Percentiles rank a stretch among this genome's conserved stretches.
phyloP scores from a whole-genome alignment of 2,113 vertebrate genomes.

The Gymnogyps californianus region DNA sequence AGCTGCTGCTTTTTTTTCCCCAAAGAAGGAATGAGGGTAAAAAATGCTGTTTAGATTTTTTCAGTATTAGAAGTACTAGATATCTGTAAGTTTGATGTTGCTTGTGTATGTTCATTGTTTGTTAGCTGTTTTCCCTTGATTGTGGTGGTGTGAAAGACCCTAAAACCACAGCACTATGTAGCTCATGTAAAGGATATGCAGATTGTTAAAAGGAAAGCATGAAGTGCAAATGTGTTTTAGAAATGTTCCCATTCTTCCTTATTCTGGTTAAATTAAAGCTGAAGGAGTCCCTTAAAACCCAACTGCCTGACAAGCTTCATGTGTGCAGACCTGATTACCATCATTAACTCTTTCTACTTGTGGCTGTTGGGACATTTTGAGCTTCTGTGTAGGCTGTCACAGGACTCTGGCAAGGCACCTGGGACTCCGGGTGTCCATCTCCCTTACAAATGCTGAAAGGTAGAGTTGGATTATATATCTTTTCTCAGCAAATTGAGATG shows the following conservation, averaged over 20 bases:
- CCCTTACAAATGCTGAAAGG: background rate
- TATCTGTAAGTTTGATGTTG: background rate
- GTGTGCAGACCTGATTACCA: background rate
- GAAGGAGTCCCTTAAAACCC: background rate
- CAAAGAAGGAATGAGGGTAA: background rate
- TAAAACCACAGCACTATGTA: rapidly evolving
- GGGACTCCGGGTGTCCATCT: background rate
- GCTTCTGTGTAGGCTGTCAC: background rate
- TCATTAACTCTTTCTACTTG: background rate
- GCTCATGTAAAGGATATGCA: rapidly evolving
- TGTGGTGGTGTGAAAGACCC: background rate
- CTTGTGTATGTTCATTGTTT: background rate
- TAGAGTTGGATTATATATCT: background rate
- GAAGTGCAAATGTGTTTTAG: background rate
- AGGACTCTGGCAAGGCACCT: background rate
- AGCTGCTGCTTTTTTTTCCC: background rate
- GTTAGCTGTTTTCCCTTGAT: background rate
- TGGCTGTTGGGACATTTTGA: background rate
- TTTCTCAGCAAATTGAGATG: background rate
- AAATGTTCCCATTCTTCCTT: background rate
- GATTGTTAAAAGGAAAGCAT: background rate
- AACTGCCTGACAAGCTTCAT: background rate
- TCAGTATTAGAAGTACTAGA: background rate
- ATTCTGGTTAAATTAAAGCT: background rate
- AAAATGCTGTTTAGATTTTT: background rate